Percentiles rank a stretch among this genome's conserved stretches.
Conservation (phyloP, 2,113 vertebrate species). For the Deroptyus accipitrinus region DNA sequence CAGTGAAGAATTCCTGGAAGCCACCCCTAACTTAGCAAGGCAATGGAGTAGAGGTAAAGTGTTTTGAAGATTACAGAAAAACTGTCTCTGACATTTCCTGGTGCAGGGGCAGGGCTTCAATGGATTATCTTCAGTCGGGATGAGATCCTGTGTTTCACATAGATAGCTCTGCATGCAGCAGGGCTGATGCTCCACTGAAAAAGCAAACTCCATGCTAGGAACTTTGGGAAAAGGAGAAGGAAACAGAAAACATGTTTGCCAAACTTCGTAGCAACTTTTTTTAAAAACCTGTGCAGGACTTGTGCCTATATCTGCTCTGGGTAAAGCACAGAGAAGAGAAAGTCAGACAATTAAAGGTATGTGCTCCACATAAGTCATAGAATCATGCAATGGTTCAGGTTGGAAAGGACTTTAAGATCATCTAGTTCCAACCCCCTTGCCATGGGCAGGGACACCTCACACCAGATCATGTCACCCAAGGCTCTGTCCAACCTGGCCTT, state of each 20-base stretch:
- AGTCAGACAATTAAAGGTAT: background rate
- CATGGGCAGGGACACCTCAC: background rate
- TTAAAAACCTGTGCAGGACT: background rate
- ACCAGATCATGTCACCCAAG: background rate
- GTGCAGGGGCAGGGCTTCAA: background rate
- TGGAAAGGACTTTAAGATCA: background rate
- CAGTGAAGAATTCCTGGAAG: background rate
- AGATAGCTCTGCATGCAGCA: background rate
- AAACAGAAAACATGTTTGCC: background rate
- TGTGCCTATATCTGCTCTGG: background rate
- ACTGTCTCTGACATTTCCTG: background rate
- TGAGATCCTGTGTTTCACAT: background rate
- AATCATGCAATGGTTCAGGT: background rate
- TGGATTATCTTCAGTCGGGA: background rate
- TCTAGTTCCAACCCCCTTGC: background rate
- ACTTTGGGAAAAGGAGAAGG: background rate
- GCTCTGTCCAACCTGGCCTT: background rate
- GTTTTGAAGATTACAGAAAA: background rate
- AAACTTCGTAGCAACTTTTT: background rate
- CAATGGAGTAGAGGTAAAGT: background rate
- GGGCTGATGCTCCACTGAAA: background rate
- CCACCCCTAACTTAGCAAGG: background rate
- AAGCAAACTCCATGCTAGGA: background rate
- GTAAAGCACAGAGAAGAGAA: background rate
- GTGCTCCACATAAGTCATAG: rapidly evolving